Conservation (phyloP, 2,113 vertebrate species). For the Nothocercus julius region DNA sequence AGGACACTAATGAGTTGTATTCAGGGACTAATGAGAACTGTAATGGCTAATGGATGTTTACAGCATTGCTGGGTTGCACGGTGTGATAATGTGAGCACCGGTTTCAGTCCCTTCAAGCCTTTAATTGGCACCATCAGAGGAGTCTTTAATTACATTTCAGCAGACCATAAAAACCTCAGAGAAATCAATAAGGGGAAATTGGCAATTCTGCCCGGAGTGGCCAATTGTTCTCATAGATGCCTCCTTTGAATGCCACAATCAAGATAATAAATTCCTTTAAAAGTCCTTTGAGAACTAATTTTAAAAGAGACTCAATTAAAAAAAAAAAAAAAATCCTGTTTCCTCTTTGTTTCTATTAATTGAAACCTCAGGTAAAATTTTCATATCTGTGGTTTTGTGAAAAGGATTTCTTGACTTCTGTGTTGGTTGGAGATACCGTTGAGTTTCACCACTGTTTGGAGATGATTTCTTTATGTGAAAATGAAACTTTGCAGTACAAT, state of each 20-base stretch:
- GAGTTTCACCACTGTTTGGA: neutral
- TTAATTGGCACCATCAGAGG: conserved; percentile 84
- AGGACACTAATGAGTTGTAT: conserved; percentile 92
- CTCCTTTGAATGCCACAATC: neutral
- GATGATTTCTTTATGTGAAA: neutral
- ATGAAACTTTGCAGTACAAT: neutral
- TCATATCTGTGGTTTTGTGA: neutral
- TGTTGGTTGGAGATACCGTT: neutral
- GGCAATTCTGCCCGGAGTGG: conserved; percentile 10
- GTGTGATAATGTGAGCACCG: conserved; percentile 71
- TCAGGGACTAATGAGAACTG: conserved; percentile 91
- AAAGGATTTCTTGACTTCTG: neutral
- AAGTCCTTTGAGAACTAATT: neutral
- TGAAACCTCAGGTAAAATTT: neutral
- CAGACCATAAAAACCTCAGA: conserved; percentile 66
- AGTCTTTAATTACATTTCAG: conserved; percentile 76
- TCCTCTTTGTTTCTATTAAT: neutral
- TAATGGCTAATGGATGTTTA: conserved; percentile 93
- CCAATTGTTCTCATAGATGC: conserved; percentile 6
- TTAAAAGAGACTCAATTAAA: neutral
- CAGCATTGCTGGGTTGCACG: conserved; percentile 75
- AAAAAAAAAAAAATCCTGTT: neutral
- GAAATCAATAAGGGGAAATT: conserved; percentile 61
- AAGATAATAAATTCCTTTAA: neutral
- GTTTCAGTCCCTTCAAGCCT: conserved; percentile 68